Conservation (phyloP, 2,888 invertebrate species). For the Mactromeris polynyma region DNA sequence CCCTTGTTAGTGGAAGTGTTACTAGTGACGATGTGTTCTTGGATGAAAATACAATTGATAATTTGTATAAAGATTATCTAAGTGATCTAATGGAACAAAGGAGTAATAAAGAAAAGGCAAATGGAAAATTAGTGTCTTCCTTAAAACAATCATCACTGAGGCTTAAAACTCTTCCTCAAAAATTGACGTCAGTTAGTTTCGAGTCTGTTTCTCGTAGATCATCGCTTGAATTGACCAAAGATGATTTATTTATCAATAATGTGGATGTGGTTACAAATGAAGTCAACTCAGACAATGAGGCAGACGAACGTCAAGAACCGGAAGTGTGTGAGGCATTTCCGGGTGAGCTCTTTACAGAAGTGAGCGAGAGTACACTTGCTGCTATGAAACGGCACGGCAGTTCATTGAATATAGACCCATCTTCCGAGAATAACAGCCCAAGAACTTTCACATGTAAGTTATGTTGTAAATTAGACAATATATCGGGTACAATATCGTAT, state of each 20-base stretch:
- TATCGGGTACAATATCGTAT: too few relatives aligned
- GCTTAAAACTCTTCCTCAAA: slow-evolving; percentile 48
- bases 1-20: slow-evolving; percentile 45
- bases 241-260: slow-evolving; percentile 50
- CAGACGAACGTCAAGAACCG: slow-evolving; percentile 11
- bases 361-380: slow-evolving; percentile 67
- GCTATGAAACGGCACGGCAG: slow-evolving; percentile 68
- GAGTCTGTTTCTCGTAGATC: slow-evolving; percentile 56
- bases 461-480: neutral
- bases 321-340: slow-evolving; percentile 61
- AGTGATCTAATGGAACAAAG: slow-evolving; percentile 11
- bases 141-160: slow-evolving; percentile 45
- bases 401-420: slow-evolving; percentile 67
- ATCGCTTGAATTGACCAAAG: slow-evolving; percentile 61
- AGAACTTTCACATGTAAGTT: slow-evolving; percentile 50
- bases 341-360: slow-evolving; percentile 65
- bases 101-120: slow-evolving; percentile 7
- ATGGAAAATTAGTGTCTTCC: slow-evolving; percentile 19
- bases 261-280: slow-evolving; percentile 30
- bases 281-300: slow-evolving; percentile 1
- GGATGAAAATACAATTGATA: slow-evolving; percentile 52
- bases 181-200: slow-evolving; percentile 62
- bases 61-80: slow-evolving; percentile 37
- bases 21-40: slow-evolving; percentile 60
- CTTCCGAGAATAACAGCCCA: slow-evolving; percentile 59